These are phyloP conservation scores for Spisula subtruncata DNA, from an alignment of 2,888 invertebrate species.

Conservation along the genomic window DNA sequence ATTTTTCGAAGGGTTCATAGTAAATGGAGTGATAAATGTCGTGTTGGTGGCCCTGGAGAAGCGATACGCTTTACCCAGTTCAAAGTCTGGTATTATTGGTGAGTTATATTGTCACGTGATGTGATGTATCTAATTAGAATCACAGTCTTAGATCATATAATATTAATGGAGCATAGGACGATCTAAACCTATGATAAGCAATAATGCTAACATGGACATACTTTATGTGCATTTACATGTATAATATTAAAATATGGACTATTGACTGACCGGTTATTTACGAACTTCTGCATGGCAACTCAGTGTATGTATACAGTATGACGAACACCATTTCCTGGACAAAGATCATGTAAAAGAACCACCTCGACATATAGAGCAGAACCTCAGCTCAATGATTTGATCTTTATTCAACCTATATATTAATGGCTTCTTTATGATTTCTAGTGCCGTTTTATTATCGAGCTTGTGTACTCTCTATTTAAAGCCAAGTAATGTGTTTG, in stretches of 20 bases:
- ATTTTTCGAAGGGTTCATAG: conserved; percentile 77
- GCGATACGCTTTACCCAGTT: conserved; percentile 73
- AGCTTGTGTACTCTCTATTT: background rate
- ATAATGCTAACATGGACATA: background rate
- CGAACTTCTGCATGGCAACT: too few species aligned
- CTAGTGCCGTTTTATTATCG: background rate
- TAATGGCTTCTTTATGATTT: background rate
- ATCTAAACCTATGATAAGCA: background rate
- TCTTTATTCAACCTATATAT: background rate
- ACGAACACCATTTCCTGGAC: too few species aligned
- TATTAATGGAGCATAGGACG: too few species aligned
- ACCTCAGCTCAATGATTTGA: background rate
- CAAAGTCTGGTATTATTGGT: conserved; percentile 72
- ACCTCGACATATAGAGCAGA: background rate
- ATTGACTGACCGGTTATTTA: too few species aligned
- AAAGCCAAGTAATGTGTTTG: background rate
- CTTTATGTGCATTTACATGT: too few species aligned
- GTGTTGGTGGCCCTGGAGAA: conserved; percentile 77
- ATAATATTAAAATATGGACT: too few species aligned
- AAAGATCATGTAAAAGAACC: background rate
- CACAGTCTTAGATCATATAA: too few species aligned
- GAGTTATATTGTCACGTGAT: background rate
- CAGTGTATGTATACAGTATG: too few species aligned
- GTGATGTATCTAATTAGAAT: background rate
- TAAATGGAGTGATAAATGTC: conserved; percentile 78